Base-by-base conservation (phyloP, 2,113 vertebrate species). In the Eptesicus fuscus region DNA sequence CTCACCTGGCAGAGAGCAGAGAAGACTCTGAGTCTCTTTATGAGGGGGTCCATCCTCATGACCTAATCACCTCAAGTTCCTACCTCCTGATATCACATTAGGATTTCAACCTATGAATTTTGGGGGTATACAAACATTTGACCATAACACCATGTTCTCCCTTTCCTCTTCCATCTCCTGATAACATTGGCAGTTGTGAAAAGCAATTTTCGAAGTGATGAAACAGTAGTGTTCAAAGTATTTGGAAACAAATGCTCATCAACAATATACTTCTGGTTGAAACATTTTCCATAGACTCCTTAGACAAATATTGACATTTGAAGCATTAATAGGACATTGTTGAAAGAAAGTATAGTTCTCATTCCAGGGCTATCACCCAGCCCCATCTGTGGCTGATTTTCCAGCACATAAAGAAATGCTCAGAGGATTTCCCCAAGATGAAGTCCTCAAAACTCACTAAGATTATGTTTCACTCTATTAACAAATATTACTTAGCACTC, bases 301-400 rank as follows among this genome's bases (percentile, higher is more conserved):
- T 47, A 92, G 77, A 79, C 44, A 91, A 88, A 82, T 71, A 73
- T 86, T 49, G 42, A 89, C 51, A 49, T 96, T 69, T 59, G 84
- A 74, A 73, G 4, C 71, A n/a, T 86, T 82, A 65, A 30, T 35
- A 40, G n/a, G 35, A 37, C 9, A 73, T 61, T 30, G 25, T 1
- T 51, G 65, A 85, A 95, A 83, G n/a, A 56, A 79, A 61, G 25
- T 47, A 0, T 23, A n/a, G 37, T 71, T 93, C 16, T 92, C 56
- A 73, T 37, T 87, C 84, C 18, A 65, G 28, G 16, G 14, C 47
- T 67, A 0, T 76, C 23, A 35, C 47, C 25, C 14, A 51, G 69
- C n/a, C 79, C 35, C 12, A 35, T 42, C 20, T 74, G 42, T 94
- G 40, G 4, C 32, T 56, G 32, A 85, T 88, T 88, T 95, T 95